phyloP scores from a whole-genome alignment of 2,797 vertebrate species.

The Coregonus ussuriensis region DNA sequence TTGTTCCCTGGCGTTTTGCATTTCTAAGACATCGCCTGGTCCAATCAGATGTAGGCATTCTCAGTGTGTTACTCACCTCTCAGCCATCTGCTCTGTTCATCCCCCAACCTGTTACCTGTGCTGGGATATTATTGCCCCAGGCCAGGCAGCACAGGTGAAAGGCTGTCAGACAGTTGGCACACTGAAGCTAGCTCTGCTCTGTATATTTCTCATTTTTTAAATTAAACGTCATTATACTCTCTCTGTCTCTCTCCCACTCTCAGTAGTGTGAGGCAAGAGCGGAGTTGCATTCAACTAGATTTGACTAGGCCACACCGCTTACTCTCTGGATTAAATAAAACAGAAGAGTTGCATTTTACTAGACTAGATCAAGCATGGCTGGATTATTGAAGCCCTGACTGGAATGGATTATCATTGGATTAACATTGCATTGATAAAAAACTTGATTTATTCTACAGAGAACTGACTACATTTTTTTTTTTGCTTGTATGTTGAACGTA shows the following conservation, averaged over 20 bases:
- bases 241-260: too few species aligned
- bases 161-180: slow-evolving; percentile 65
- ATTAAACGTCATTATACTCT: slow-evolving; percentile 22
- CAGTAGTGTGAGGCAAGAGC: slow-evolving; percentile 3
- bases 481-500: neutral
- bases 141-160: slow-evolving; percentile 27
- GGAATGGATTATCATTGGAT: slow-evolving; percentile 4
- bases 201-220: slow-evolving; percentile 21
- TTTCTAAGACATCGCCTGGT: slow-evolving; percentile 37
- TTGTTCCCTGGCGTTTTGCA: slow-evolving; percentile 33
- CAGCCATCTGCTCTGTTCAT: slow-evolving; percentile 34
- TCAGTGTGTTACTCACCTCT: slow-evolving; percentile 50
- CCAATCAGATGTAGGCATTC: slow-evolving; percentile 36
- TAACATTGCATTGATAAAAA: slow-evolving; percentile 7
- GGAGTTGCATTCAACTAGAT: slow-evolving; percentile 1
- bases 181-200: slow-evolving; percentile 54
- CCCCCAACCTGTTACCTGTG: slow-evolving; percentile 18
- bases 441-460: slow-evolving; percentile 12
- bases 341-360: slow-evolving; percentile 9
- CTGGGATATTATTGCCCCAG: slow-evolving; percentile 57
- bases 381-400: neutral
- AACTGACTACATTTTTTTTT: neutral
- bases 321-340: too few species aligned
- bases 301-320: too few species aligned
- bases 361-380: slow-evolving; percentile 16